A percentile compares a stretch with the other conserved stretches of the same genome.
These are phyloP conservation scores for Aleiodes sp. DNA, from an alignment of 1,140 invertebrate genomes.

Conservation along the genomic window DNA sequence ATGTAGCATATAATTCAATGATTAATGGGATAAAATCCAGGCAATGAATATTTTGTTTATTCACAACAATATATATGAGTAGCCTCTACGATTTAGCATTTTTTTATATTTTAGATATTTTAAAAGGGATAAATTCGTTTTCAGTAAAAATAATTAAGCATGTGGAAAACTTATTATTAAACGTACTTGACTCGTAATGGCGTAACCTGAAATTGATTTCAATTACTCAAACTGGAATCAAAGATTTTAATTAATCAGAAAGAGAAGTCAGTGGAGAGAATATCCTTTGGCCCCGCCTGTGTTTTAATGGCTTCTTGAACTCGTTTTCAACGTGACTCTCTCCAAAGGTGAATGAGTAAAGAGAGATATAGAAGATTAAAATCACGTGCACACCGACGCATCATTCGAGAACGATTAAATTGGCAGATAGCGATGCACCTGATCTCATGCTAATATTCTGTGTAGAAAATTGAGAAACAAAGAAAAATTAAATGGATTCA, in stretches of 20 bases:
- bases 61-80: no score
- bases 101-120: no score
- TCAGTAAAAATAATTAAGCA: no score
- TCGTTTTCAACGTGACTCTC: constrained; percentile 20
- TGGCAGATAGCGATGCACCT: constrained; percentile 20
- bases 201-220: constrained; percentile 50
- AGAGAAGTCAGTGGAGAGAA: background rate
- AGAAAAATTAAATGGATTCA: no score
- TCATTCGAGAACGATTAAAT: constrained; percentile 17
- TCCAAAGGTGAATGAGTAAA: constrained; percentile 14
- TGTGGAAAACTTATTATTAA: no score
- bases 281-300: constrained; percentile 12
- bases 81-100: no score
- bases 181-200: constrained; percentile 36
- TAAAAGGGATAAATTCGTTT: no score
- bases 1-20: no score
- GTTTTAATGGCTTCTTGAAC: constrained; percentile 20
- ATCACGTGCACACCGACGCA: constrained; percentile 18
- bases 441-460: background rate
- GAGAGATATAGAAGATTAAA: constrained; percentile 1
- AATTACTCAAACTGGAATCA: constrained; percentile 48
- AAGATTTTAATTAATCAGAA: constrained; percentile 46
- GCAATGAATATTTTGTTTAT: no score
- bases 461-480: background rate
- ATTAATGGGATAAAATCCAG: no score